phyloP scores from a whole-genome alignment of 53 echinoderm and acorn worm species.

The Zoroaster sp. region DNA sequence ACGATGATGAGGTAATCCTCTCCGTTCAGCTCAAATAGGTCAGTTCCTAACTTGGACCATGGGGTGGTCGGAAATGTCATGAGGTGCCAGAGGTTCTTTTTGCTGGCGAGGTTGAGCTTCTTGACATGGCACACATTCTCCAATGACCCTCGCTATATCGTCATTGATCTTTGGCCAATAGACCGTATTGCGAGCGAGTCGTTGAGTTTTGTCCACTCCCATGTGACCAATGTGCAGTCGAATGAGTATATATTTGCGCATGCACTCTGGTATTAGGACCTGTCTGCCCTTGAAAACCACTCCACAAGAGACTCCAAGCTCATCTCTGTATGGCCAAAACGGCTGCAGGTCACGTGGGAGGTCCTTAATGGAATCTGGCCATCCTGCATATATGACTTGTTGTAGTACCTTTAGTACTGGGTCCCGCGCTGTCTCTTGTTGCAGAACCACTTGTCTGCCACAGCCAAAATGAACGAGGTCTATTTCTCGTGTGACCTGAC shows the following conservation, averaged over 20 bases:
- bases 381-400: conserved; percentile 17
- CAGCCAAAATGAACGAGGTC: conserved; percentile 41
- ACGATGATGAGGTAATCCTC: background rate
- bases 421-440: conserved; percentile 7
- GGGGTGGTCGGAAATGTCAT: conserved; percentile 29
- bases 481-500: background rate
- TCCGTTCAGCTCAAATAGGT: background rate
- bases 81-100: conserved; percentile 11
- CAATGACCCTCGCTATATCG: background rate
- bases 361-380: conserved; percentile 60
- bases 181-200: conserved; percentile 55
- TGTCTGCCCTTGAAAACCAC: conserved; percentile 61
- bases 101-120: background rate
- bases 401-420: conserved; percentile 1
- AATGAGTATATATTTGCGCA: conserved; percentile 50
- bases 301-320: conserved; percentile 51
- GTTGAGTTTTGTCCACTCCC: conserved; percentile 63
- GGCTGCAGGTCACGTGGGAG: conserved; percentile 42
- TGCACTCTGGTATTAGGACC: conserved; percentile 51
- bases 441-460: conserved; percentile 12
- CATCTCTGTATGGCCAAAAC: conserved; percentile 66
- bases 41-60: conserved; percentile 11
- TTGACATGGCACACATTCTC: conserved; percentile 15
- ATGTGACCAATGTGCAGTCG: conserved; percentile 58
- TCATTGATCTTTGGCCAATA: conserved; percentile 69